These are phyloP conservation scores for Pseudomyrmex cubaensis DNA, from an alignment of 1,140 invertebrate genomes.

Conservation along the genomic window DNA sequence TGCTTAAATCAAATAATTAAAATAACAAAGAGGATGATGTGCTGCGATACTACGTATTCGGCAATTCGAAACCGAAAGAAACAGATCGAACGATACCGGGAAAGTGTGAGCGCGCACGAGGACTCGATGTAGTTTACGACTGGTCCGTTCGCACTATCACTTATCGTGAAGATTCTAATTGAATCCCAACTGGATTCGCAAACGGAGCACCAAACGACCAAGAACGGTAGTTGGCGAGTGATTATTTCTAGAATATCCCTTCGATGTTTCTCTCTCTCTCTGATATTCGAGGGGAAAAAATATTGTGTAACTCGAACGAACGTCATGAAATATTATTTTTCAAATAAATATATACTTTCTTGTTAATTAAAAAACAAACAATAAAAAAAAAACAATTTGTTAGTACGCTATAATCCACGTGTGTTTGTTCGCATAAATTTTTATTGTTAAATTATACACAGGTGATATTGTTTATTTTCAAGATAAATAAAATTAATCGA, in stretches of 20 bases:
- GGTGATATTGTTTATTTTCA: background rate
- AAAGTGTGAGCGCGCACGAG: slow-evolving; percentile 39
- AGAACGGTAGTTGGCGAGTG: slow-evolving; percentile 9
- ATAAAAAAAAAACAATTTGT: too few species aligned
- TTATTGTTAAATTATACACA: too few species aligned
- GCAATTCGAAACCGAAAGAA: slow-evolving; percentile 26
- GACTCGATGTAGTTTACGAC: background rate
- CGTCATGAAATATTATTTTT: background rate
- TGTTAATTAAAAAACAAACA: too few species aligned
- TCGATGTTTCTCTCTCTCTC: background rate
- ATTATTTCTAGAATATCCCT: slow-evolving; percentile 58
- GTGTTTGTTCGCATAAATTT: too few species aligned
- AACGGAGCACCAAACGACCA: slow-evolving; percentile 59
- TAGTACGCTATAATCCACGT: too few species aligned
- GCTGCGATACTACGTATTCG: slow-evolving; percentile 16
- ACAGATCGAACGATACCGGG: slow-evolving; percentile 18
- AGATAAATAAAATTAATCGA: slow-evolving; percentile 22
- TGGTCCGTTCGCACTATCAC: slow-evolving; percentile 39
- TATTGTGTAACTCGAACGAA: too few species aligned
- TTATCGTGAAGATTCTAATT: slow-evolving; percentile 70
- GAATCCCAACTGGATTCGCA: slow-evolving; percentile 66
- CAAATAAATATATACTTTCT: background rate
- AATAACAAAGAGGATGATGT: background rate
- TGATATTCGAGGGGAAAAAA: too few species aligned
- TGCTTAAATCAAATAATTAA: background rate